A percentile compares a stretch with the other conserved stretches of the same genome.
Evolutionary conservation across 2,888 invertebrate species (phyloP).

Genomic region (Drosophila yooni): DNA sequence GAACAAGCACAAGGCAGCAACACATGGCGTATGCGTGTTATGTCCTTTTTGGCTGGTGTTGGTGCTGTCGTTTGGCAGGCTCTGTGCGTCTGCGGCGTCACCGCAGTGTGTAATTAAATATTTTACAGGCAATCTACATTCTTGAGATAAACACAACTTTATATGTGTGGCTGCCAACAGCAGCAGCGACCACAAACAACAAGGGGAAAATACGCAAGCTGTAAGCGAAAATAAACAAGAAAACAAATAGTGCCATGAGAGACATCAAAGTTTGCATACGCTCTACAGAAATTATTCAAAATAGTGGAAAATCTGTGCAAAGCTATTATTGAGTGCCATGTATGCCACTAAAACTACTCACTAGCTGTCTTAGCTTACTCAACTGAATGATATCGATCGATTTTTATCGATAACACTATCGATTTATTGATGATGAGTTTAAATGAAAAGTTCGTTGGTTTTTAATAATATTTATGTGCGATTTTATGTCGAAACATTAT

Average conservation of each 20-base stretch:
- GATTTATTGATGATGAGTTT: too few species aligned
- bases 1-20: slow-evolving; percentile 62
- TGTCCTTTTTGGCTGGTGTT: slow-evolving; percentile 34
- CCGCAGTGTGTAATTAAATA: slow-evolving; percentile 79
- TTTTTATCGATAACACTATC: neutral
- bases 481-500: neutral
- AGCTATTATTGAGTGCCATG: neutral
- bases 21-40: slow-evolving; percentile 54
- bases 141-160: slow-evolving; percentile 78
- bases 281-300: slow-evolving; percentile 12
- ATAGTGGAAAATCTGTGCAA: neutral
- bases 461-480: neutral
- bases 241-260: slow-evolving; percentile 8
- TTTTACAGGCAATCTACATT: slow-evolving; percentile 82
- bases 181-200: slow-evolving; percentile 33
- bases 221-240: slow-evolving; percentile 39
- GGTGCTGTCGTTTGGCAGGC: slow-evolving; percentile 20
- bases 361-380: neutral
- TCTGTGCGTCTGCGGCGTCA: slow-evolving; percentile 52
- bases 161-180: slow-evolving; percentile 40
- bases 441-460: neutral
- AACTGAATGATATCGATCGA: neutral
- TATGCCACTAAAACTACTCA: neutral
- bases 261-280: slow-evolving; percentile 32
- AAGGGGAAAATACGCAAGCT: slow-evolving; percentile 32